phyloP scores from a whole-genome alignment of 2,797 vertebrate genomes.

The Lepus townsendii region DNA sequence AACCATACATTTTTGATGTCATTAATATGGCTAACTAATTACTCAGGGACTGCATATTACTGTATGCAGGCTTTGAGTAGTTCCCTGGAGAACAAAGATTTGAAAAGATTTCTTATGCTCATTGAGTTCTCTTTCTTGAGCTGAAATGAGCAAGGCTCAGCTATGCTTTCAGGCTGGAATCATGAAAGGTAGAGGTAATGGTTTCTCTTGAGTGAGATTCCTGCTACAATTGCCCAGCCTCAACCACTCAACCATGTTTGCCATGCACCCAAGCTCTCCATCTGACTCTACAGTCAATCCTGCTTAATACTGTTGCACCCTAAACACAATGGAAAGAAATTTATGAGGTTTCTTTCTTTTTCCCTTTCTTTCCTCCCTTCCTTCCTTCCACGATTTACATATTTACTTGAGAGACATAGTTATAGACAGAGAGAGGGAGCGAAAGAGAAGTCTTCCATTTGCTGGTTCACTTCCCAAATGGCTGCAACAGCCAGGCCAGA shows the following conservation, averaged over 20 bases:
- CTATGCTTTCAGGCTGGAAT: background rate
- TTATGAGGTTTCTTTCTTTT: background rate
- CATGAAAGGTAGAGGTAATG: no score
- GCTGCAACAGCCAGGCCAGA: no score
- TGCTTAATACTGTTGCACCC: background rate
- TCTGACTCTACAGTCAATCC: background rate
- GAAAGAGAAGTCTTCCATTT: no score
- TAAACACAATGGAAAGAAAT: background rate
- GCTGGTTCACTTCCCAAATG: no score
- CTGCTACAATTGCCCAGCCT: background rate
- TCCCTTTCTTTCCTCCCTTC: no score
- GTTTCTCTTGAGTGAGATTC: background rate
- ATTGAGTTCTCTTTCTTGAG: conserved; percentile 26
- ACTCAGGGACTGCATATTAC: background rate
- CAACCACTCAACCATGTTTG: accelerated
- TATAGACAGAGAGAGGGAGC: no score
- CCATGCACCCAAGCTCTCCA: background rate
- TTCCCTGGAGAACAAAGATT: conserved; percentile 52
- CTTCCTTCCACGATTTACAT: no score
- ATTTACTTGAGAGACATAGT: no score
- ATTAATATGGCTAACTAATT: conserved; percentile 39
- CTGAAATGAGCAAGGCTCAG: background rate
- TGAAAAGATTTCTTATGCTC: background rate
- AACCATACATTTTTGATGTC: conserved; percentile 38
- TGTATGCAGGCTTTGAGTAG: conserved; percentile 16